Conservation (phyloP, 2,113 vertebrate species). For the Lethenteron camtschaticum region DNA sequence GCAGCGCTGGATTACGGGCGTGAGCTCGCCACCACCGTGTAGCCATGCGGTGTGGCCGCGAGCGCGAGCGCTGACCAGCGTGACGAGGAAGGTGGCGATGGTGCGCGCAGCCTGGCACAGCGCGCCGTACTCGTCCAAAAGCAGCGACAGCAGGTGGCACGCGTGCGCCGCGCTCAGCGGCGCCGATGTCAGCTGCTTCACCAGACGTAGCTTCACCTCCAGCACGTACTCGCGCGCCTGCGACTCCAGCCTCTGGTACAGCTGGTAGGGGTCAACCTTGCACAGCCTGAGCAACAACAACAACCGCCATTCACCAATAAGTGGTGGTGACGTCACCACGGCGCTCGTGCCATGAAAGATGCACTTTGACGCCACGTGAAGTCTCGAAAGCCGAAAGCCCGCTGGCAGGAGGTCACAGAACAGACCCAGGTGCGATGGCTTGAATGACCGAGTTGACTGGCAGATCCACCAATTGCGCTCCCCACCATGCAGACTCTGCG, state of each 20-base stretch:
- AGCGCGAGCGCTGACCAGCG: constrained; percentile 43
- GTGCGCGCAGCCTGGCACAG: constrained; percentile 85
- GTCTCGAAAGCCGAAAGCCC: background rate
- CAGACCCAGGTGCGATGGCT: too few relatives aligned
- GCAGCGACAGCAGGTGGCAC: constrained; percentile 73
- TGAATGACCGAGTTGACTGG: too few relatives aligned
- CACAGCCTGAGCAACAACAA: constrained; percentile 36
- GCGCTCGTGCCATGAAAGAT: background rate
- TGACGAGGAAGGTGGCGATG: constrained; percentile 81
- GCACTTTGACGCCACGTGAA: background rate
- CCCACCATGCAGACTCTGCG: too few relatives aligned
- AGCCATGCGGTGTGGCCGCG: too few relatives aligned
- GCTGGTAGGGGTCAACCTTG: constrained; percentile 83
- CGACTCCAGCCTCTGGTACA: constrained; percentile 79
- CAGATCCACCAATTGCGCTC: too few relatives aligned
- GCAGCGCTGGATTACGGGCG: too few relatives aligned
- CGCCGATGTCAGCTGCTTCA: constrained; percentile 55
- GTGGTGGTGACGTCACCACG: background rate
- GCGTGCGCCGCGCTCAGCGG: constrained; percentile 55
- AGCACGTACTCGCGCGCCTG: constrained; percentile 81
- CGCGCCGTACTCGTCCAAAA: constrained; percentile 72
- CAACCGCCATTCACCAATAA: background rate
- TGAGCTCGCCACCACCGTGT: too few relatives aligned
- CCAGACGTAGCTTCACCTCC: constrained; percentile 78
- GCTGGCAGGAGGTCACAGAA: too few relatives aligned